A percentile compares a stretch with the other conserved stretches of the same genome.
These are phyloP conservation scores for Cottoperca gobio DNA, from an alignment of 2,797 vertebrate genomes.

Conservation along the genomic window DNA sequence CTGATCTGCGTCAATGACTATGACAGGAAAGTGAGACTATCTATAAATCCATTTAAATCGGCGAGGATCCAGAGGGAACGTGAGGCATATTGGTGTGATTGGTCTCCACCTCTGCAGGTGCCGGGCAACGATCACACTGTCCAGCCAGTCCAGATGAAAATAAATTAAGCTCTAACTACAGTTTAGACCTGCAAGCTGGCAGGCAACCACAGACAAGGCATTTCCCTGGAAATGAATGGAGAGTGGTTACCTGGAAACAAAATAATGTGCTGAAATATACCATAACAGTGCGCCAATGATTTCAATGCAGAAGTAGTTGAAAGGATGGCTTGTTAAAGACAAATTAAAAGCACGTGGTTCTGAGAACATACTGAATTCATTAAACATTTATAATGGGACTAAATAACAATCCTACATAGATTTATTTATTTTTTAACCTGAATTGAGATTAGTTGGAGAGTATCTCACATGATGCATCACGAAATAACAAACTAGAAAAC, in stretches of 20 bases:
- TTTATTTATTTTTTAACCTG: not conserved
- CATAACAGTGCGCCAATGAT: not conserved
- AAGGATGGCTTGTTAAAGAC: not conserved
- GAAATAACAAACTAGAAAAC: constrained; percentile 24
- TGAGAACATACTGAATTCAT: not conserved
- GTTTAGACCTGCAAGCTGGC: constrained; percentile 51
- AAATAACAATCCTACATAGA: not conserved
- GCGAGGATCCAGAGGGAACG: constrained; percentile 16
- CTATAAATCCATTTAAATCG: constrained; percentile 15
- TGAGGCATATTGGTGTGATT: constrained; percentile 62
- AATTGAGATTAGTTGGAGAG: not conserved
- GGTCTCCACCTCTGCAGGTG: constrained; percentile 73
- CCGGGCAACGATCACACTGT: constrained; percentile 78
- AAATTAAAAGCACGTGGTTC: not conserved
- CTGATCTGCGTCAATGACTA: constrained; percentile 1
- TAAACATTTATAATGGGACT: not conserved
- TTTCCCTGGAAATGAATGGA: constrained; percentile 44
- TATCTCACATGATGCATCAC: constrained; percentile 8
- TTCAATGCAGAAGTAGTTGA: not conserved
- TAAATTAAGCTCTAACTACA: constrained; percentile 77
- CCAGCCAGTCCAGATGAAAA: constrained; percentile 59
- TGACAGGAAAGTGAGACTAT: not conserved
- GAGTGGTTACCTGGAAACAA: constrained; percentile 57
- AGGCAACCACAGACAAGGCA: constrained; percentile 21
- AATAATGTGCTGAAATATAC: constrained; percentile 34